These are phyloP conservation scores for Micromussa lordhowensis DNA, from an alignment of 92 coral and sea anemone genomes.

Conservation along the genomic window DNA sequence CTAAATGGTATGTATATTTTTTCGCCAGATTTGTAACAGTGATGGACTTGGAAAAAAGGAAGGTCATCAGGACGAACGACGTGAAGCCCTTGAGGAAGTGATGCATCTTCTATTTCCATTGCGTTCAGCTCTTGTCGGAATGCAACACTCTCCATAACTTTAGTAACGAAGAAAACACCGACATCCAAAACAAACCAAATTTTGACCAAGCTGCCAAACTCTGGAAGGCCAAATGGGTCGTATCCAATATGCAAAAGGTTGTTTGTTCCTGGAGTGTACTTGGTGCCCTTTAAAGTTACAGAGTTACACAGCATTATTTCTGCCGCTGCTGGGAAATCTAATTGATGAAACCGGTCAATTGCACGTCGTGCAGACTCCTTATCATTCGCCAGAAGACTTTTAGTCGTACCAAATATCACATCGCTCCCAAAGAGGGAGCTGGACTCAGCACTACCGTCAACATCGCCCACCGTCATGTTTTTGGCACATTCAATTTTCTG, in stretches of 20 bases:
- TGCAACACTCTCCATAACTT: slow-evolving; percentile 24
- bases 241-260: slow-evolving; percentile 17
- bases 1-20: too few species aligned
- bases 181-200: slow-evolving; percentile 9
- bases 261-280: slow-evolving; percentile 10
- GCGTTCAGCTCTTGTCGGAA: slow-evolving; percentile 36
- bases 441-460: background rate
- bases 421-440: background rate
- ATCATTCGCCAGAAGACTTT: slow-evolving; percentile 5
- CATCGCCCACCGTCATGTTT: slow-evolving; percentile 10
- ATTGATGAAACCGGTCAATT: background rate
- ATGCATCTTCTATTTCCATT: slow-evolving; percentile 36
- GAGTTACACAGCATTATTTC: slow-evolving; percentile 14
- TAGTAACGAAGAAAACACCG: slow-evolving; percentile 29
- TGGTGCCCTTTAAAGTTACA: slow-evolving; percentile 30
- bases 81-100: background rate
- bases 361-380: background rate
- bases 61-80: too few species aligned
- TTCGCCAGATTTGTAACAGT: too few species aligned
- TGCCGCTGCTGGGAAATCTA: background rate
- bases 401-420: background rate
- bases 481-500: background rate
- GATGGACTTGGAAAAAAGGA: too few species aligned
- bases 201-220: slow-evolving; percentile 46
- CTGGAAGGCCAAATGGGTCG: slow-evolving; percentile 16